Evolutionary conservation across 37 sponge, comb jelly and placozoan genomes (phyloP), one percentile per base, ranked within the genome.

Genomic region (Cladorhizidae sp.): DNA sequence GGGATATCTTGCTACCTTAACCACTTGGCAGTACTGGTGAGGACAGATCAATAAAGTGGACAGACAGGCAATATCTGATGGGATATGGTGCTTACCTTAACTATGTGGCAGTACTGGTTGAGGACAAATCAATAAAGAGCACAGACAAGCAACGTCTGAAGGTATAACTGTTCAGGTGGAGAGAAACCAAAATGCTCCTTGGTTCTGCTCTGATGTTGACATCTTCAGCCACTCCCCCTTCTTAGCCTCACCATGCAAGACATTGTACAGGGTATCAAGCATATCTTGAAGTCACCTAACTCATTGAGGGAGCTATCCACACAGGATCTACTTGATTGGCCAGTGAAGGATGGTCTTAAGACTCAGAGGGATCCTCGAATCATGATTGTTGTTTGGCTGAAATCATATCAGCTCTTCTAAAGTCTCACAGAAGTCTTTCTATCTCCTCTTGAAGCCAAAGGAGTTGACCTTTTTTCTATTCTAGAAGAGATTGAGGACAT

Each of bases 131-230:
- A n/a, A n/a, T n/a, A n/a, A n/a, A n/a, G n/a, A n/a, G n/a, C n/a
- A n/a, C n/a, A n/a, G n/a, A n/a, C n/a, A n/a, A n/a, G n/a, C n/a
- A n/a, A n/a, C n/a, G n/a, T n/a, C n/a, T n/a, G n/a, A n/a, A n/a
- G n/a, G n/a, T n/a, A n/a, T n/a, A 76, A 43, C 81, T 80, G 9
- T 11, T 57, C 29, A 80, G 74, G 71, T 87, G 87, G 82, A 70
- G 5, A 2, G 61, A 87, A 75, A 33, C n/a, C 1, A 87, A 76
- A 67, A 75, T 80, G 59, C 42, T 87, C 15, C 18, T 87, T 80
- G 87, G 87, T 12, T 65, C 50, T 65, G 87, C 87, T 23, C 25
- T 87, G 71, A 80, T n/a, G n/a, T n/a, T n/a, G n/a, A n/a, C n/a
- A n/a, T n/a, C n/a, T n/a, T n/a, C n/a, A n/a, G n/a, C n/a, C n/a